Base-by-base conservation (phyloP, 2,888 invertebrate genomes). In the Bimastos eiseni region DNA sequence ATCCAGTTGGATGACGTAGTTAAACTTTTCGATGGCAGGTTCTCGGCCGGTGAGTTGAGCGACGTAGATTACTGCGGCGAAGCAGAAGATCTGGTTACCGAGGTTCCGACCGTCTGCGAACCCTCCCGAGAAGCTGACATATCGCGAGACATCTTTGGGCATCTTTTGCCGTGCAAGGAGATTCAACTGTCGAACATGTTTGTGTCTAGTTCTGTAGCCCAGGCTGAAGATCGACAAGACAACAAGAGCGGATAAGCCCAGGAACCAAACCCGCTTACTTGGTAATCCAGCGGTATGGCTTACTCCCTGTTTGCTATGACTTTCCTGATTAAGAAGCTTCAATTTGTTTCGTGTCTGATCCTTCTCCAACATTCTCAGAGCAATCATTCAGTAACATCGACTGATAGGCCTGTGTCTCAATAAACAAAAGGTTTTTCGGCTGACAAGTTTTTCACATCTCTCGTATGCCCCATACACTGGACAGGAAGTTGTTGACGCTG, bases 51-150 rank as follows among this genome's bases (percentile, higher is more conserved):
- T 93, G 8, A 91, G 89, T 19, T 91, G 89, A 34, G 93, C 93
- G 8, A 93, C 91, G 8, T 93, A 93, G 33, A 93, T 91, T 17
- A 93, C 91, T 15, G 93, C 92, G 19, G 93, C 93, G 92, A 93
- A 93, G 91, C 93, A 92, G 91, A 94, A 94, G 93, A 94, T 93
- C 90, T 93, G 93, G 91, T 94, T 94, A 24, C 94, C 94, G 88
- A 93, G 91, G 36, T 90, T 89, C 41, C 94, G 92, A 36, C 91
- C 91, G 55, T 91, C 91, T 34, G 34, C 34, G 38, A 91, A 84
- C 17, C 44, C 70, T 36, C 88, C 38, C 44, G 88, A 70, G 83
- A 91, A 91, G 34, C 88, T 83, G n/a, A 91, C 89, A 34, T 89
- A 89, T 41, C 89, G 89, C 36, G 86, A 86, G 21, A 86, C 86